Evolutionary conservation across 2,797 vertebrate genomes (phyloP).

Genomic region (Siniperca obscura): DNA sequence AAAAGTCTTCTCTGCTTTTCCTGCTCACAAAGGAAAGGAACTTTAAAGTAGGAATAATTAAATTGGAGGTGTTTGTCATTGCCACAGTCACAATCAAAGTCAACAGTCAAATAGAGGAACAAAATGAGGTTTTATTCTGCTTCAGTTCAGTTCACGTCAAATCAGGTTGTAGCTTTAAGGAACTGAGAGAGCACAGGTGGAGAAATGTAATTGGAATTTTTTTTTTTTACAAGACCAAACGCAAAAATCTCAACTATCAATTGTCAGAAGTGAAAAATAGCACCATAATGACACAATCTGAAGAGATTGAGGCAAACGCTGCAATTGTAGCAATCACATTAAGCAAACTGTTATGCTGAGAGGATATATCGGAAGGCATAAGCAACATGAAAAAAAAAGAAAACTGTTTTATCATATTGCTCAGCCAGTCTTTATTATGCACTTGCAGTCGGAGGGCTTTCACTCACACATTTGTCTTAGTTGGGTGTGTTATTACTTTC

Average conservation of each 20-base stretch:
- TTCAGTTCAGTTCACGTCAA: conserved; percentile 9
- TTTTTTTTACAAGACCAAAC: conserved; percentile 42
- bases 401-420: conserved; percentile 21
- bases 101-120: neutral
- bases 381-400: conserved; percentile 28
- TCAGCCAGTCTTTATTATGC: conserved; percentile 46
- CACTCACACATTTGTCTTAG: conserved; percentile 66
- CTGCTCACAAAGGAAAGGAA: neutral
- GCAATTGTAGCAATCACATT: conserved; percentile 20
- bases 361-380: neutral
- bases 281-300: conserved; percentile 19
- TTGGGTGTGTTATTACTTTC: conserved; percentile 61
- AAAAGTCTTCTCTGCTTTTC: neutral
- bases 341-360: conserved; percentile 12
- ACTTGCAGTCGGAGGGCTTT: conserved; percentile 30
- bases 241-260: conserved; percentile 30
- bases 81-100: conserved; percentile 5
- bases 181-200: neutral
- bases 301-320: conserved; percentile 9
- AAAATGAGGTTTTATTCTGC: conserved; percentile 2
- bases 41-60: conserved; percentile 3
- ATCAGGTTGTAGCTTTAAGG: conserved; percentile 9
- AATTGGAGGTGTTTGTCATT: neutral
- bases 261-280: conserved; percentile 14
- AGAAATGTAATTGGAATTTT: conserved; percentile 44